Conservation (phyloP, 1,140 invertebrate genomes). For the Eumaeus atala region DNA sequence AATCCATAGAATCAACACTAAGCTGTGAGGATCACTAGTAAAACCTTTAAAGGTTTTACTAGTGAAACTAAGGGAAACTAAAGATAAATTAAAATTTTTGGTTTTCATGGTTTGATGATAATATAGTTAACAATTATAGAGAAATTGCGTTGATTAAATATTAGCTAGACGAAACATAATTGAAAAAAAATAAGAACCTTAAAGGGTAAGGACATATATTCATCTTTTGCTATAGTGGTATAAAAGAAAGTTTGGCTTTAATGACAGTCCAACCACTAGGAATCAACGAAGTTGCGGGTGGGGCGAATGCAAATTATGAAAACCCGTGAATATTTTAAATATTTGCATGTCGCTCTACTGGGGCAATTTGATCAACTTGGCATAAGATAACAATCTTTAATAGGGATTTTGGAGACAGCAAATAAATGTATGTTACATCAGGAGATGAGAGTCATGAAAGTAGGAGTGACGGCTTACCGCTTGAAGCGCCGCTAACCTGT, state of each 20-base stretch:
- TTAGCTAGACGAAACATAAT: too few species aligned
- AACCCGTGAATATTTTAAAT: not conserved
- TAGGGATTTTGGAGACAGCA: constrained; percentile 53
- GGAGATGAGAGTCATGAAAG: constrained; percentile 32
- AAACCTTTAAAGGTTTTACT: too few species aligned
- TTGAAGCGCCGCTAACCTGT: constrained; percentile 96
- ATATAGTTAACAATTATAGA: too few species aligned
- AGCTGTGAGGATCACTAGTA: too few species aligned
- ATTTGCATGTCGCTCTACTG: not conserved
- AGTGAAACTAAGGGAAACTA: too few species aligned
- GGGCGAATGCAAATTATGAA: constrained; percentile 45
- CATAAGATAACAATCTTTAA: not conserved
- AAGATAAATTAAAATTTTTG: too few species aligned
- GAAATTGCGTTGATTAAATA: too few species aligned
- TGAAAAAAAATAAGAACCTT: too few species aligned
- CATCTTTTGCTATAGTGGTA: too few species aligned
- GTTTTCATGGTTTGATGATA: too few species aligned
- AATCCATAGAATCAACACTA: too few species aligned
- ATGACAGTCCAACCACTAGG: constrained; percentile 37
- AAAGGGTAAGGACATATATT: too few species aligned
- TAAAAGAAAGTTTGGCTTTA: constrained; percentile 50
- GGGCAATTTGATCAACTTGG: not conserved
- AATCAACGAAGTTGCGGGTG: constrained; percentile 57
- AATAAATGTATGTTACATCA: constrained; percentile 55
- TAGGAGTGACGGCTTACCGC: constrained; percentile 82